Evolutionary conservation across 64 coral and sea anemone genomes (phyloP), one percentile per base, ranked within the genome.

Genomic region (Platygyra sinensis): DNA sequence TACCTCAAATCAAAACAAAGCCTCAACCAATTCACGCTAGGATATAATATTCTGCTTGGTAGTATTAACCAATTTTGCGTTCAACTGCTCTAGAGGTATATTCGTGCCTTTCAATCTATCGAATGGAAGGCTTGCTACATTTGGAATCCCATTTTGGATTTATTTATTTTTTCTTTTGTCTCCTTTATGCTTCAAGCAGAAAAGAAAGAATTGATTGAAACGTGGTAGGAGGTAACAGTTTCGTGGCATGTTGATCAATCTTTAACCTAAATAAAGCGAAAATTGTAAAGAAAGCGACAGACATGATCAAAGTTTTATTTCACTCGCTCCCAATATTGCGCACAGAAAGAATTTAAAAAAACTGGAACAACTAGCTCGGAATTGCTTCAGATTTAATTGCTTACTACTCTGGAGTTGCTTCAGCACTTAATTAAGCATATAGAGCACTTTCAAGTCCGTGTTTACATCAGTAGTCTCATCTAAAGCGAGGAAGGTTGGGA

Each of bases 1-100:
- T 1, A 49, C 30, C 67, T 83, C 29, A 83, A 83, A 83, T 83
- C 59, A 67, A 82, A 83, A 83, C 80, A 65, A 80, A 82, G 17
- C 57, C 8, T 0, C 29, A 19, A 2, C 31, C 18, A 82, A 64
- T 62, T 61, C 57, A 62, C n/a, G 78, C 78, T 5, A 14, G 29
- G 51, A 79, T 14, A 79, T 10, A 27, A 15, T 57, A 55, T 27
- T 16, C 3, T 11, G n/a, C 76, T 55, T 10, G 9, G 19, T 6
- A 46, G 42, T 8, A 55, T 79, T 79, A 28, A 29, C 76, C 28
- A 46, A n/a, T 52, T 57, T 28, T 16, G 13, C 10, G 10, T 28
- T 22, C 19, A 9, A n/a, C 10, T 24, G 7, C 5, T 25, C 20
- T 27, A 0, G 0, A 27, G 10, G 5, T 69, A 11, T 25, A 10